A percentile compares a stretch with the other conserved stretches of the same genome.
phyloP scores from a whole-genome alignment of 2,888 invertebrate species.

The Phaonia tiefii region DNA sequence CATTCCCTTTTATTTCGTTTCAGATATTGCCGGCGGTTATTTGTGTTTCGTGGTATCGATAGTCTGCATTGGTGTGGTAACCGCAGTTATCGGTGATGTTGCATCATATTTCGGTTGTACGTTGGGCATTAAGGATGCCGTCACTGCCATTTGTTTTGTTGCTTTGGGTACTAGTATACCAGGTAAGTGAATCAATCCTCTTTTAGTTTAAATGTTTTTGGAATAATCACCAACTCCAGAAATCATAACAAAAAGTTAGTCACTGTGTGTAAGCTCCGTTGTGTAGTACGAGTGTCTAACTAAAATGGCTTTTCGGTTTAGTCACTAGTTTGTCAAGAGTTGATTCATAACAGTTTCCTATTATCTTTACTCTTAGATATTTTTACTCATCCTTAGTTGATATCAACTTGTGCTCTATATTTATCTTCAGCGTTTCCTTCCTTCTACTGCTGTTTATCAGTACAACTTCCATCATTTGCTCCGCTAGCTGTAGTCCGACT shows the following conservation, averaged over 20 bases:
- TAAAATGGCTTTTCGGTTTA: too few species aligned
- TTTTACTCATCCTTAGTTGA: too few species aligned
- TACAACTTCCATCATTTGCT: too few species aligned
- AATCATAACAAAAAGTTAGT: not conserved
- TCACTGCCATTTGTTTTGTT: conserved; percentile 98
- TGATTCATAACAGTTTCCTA: too few species aligned
- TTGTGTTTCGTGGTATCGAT: conserved; percentile 97
- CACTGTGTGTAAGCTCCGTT: not conserved
- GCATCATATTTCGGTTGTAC: conserved; percentile 99
- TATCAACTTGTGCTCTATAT: too few species aligned
- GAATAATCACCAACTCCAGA: conserved; percentile 3
- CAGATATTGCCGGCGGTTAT: conserved; percentile 96
- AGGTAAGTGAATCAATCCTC: conserved; percentile 83
- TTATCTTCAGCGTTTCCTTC: too few species aligned
- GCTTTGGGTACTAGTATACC: conserved; percentile 99
- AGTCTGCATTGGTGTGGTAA: conserved; percentile 94
- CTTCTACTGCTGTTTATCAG: too few species aligned
- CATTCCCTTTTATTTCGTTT: conserved; percentile 70
- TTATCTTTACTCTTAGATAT: too few species aligned
- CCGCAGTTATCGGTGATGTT: conserved; percentile 97
- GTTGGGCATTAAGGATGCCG: conserved; percentile 96
- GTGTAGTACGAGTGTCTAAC: not conserved
- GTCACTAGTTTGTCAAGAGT: too few species aligned
- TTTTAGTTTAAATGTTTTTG: conserved; percentile 5
- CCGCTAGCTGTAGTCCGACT: too few species aligned